phyloP scores from a whole-genome alignment of 2,797 vertebrate genomes.

The Silurus aristotelis region DNA sequence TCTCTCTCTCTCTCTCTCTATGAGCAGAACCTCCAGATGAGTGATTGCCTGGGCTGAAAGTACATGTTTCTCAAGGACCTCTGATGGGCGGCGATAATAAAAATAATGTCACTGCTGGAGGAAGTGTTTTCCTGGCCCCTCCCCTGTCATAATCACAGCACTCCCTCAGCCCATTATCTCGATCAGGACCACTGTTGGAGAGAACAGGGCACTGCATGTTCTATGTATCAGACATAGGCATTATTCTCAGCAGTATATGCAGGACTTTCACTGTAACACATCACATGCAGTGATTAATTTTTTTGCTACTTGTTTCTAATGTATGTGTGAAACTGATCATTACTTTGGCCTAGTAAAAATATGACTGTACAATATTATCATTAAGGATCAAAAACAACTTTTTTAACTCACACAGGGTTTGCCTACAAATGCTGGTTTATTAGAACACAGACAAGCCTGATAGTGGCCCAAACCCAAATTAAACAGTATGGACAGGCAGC shows the following conservation, averaged over 20 bases:
- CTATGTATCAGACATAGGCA: background rate
- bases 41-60: constrained; percentile 61
- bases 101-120: constrained; percentile 62
- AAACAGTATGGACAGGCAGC: background rate
- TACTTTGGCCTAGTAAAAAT: background rate
- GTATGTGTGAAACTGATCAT: background rate
- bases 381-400: background rate
- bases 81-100: constrained; percentile 65
- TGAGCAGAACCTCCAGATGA: constrained; percentile 57
- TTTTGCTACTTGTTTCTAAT: background rate
- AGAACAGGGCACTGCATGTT: constrained; percentile 11
- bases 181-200: constrained; percentile 43
- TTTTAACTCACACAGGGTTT: background rate
- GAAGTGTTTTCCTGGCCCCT: constrained; percentile 60
- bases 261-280: background rate
- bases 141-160: constrained; percentile 58
- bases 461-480: background rate
- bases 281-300: background rate
- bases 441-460: background rate
- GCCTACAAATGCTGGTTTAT: too few species aligned
- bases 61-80: constrained; percentile 67
- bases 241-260: background rate
- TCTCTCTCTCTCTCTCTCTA: constrained; percentile 13
- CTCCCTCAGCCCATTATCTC: constrained; percentile 55
- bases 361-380: background rate